Conservation (phyloP, 2,797 vertebrate genomes). For the Serranus cabrilla region DNA sequence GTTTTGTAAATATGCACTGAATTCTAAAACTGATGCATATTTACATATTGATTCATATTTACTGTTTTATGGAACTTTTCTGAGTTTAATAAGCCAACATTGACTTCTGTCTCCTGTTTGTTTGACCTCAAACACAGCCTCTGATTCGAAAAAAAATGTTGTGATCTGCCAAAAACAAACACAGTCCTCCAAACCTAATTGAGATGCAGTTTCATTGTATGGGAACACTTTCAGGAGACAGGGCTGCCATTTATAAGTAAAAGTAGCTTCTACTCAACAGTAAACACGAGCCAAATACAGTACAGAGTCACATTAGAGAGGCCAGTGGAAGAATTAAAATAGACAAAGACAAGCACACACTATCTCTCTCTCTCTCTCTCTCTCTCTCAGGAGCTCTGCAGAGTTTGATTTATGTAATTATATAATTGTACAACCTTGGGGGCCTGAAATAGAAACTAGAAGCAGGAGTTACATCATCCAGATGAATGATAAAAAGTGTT, state of each 20-base stretch:
- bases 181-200: no score
- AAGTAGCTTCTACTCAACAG: conserved; percentile 25
- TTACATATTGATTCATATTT: no score
- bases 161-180: no score
- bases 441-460: conserved; percentile 8
- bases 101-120: no score
- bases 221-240: no score
- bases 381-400: conserved; percentile 14
- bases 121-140: no score
- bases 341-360: conserved; percentile 22
- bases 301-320: conserved; percentile 52
- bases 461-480: conserved; percentile 9
- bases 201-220: no score
- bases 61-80: no score
- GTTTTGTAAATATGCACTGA: no score
- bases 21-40: no score
- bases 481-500: not conserved
- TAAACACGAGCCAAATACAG: conserved; percentile 36
- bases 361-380: conserved; percentile 3
- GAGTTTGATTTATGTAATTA: conserved; percentile 25
- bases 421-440: conserved; percentile 10
- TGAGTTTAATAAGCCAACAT: no score
- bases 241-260: not conserved
- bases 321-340: conserved; percentile 56
- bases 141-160: no score